These are phyloP conservation scores for Pelobates fuscus DNA, from an alignment of 2,113 vertebrate species.

Conservation along the genomic window DNA sequence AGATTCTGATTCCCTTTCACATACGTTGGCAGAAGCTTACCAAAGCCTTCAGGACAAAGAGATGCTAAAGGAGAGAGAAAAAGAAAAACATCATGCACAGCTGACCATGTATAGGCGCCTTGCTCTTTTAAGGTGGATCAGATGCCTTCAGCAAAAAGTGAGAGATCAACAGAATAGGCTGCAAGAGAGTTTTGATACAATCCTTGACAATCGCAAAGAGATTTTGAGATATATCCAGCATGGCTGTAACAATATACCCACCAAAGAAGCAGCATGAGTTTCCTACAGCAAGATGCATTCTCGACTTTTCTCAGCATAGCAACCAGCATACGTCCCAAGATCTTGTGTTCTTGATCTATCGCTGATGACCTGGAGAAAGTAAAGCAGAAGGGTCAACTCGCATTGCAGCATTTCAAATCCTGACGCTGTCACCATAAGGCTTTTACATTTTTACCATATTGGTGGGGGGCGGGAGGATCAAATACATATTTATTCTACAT, in stretches of 20 bases:
- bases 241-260: constrained; percentile 44
- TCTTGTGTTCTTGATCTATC: not conserved
- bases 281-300: not conserved
- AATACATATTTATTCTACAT: constrained; percentile 3
- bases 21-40: constrained; percentile 77
- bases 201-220: constrained; percentile 92
- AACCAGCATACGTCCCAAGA: constrained; percentile 4
- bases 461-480: not conserved
- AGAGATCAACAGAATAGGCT: constrained; percentile 91
- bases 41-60: constrained; percentile 88
- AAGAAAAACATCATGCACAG: constrained; percentile 92
- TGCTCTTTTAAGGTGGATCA: constrained; percentile 92
- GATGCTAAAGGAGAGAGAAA: constrained; percentile 91
- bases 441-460: not conserved
- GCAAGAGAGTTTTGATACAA: constrained; percentile 93
- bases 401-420: not conserved
- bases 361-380: not conserved
- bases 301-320: not conserved
- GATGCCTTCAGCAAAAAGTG: constrained; percentile 82
- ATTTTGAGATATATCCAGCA: constrained; percentile 84
- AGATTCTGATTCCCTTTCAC: constrained; percentile 64
- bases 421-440: not conserved
- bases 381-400: constrained; percentile 1
- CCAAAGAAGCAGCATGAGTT: constrained; percentile 31
- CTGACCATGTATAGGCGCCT: constrained; percentile 95